phyloP scores from a whole-genome alignment of 2,797 vertebrate species.

The Bufotes viridis region DNA sequence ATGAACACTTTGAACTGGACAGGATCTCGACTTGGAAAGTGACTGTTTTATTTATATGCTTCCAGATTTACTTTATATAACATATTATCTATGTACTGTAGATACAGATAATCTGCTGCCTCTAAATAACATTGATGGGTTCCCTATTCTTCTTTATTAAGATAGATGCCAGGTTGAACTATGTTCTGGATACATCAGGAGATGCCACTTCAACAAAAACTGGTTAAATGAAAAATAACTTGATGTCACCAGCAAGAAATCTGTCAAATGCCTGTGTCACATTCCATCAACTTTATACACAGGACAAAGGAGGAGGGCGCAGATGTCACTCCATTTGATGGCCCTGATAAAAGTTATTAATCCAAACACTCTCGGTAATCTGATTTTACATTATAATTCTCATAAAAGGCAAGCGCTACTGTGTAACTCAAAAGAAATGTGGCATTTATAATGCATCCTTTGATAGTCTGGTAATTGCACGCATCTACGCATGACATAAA shows the following conservation, averaged over 20 bases:
- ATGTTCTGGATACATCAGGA: slow-evolving; percentile 14
- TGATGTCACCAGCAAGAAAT: slow-evolving; percentile 29
- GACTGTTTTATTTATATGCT: background rate
- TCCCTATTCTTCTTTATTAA: slow-evolving; percentile 25
- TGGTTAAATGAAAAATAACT: slow-evolving; percentile 30
- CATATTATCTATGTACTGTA: background rate
- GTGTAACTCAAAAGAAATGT: slow-evolving; percentile 21
- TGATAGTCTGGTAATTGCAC: slow-evolving; percentile 61
- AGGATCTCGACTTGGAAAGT: background rate
- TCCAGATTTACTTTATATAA: background rate
- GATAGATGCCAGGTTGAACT: slow-evolving; percentile 29
- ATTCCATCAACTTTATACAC: slow-evolving; percentile 12
- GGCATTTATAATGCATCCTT: slow-evolving; percentile 35
- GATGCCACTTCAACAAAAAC: background rate
- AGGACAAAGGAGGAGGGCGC: slow-evolving; percentile 50
- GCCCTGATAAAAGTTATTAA: slow-evolving; percentile 60
- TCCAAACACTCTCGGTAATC: slow-evolving; percentile 48
- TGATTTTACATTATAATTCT: slow-evolving; percentile 61
- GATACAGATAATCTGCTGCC: slow-evolving; percentile 2
- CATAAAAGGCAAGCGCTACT: slow-evolving; percentile 61
- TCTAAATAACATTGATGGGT: slow-evolving; percentile 9
- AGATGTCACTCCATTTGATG: slow-evolving; percentile 52
- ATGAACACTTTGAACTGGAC: background rate
- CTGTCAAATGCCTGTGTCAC: slow-evolving; percentile 42
- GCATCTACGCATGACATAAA: slow-evolving; percentile 57